A percentile compares a stretch with the other conserved stretches of the same genome.
Conservation (phyloP, 1,140 invertebrate genomes). For the Myzus persicae region DNA sequence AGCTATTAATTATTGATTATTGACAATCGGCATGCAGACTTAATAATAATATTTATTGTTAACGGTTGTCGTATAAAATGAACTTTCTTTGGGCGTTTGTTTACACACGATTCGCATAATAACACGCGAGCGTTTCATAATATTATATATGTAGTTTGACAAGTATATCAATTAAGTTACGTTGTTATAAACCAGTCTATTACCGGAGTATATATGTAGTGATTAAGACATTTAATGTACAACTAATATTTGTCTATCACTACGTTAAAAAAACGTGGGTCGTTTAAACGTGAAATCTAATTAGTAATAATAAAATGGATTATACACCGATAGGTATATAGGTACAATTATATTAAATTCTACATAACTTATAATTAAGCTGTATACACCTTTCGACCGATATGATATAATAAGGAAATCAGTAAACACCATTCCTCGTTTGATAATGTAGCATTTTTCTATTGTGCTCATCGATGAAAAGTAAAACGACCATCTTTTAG, state of each 20-base stretch:
- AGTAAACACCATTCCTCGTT: neutral
- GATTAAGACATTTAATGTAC: constrained; percentile 32
- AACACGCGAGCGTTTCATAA: neutral
- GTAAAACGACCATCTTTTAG: neutral
- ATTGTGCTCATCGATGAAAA: constrained; percentile 18
- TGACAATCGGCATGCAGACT: neutral
- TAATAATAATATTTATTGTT: neutral
- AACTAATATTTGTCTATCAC: neutral
- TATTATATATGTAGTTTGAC: constrained; percentile 35
- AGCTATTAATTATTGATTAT: neutral
- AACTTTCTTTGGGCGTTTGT: neutral
- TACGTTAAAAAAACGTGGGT: neutral
- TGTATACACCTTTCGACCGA: neutral
- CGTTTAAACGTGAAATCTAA: neutral
- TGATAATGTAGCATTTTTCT: neutral
- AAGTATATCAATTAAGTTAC: constrained; percentile 31
- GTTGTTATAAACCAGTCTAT: constrained; percentile 2
- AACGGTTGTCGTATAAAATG: neutral
- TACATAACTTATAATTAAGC: neutral
- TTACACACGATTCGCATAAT: neutral
- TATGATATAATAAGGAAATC: neutral
- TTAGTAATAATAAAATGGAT: neutral
- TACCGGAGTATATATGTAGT: neutral
- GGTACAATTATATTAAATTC: neutral
- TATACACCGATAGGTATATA: neutral